Base-by-base conservation (phyloP, 1,140 invertebrate species). In the Probaryconus sp. region DNA sequence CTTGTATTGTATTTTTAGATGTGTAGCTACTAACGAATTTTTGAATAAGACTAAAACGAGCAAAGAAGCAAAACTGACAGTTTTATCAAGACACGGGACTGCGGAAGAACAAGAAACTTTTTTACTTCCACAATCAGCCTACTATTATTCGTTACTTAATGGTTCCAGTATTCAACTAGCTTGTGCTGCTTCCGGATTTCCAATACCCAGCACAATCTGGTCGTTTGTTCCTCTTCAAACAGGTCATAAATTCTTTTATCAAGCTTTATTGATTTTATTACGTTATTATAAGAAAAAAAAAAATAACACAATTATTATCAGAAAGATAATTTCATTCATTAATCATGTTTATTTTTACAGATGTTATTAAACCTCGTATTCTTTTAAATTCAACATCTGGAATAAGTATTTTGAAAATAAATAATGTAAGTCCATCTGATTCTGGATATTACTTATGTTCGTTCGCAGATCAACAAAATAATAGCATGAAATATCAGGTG, bases 391-490 rank as follows among this genome's bases (percentile, higher is more conserved):
- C 85, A 7, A 85, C 79, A 40, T 79, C 50, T 35, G 85, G 85
- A 42, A 81, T 87, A 69, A 77, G 67, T 64, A 64, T 87, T 60
- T 77, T 92, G 17, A 71, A 82, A 43, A 84, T 92, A 50, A 76
- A 80, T 55, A 85, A 86, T 38, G 81, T 90, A 24, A 83, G 75
- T 16, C 60, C 78, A 33, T 80, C 76, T 3, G 86, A 92, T 69
- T 82, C 87, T 30, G 92, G 91, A n/a, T 74, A 86, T 47, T 93
- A 92, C 80, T 84, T 87, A 18, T 93, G 92, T 79, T 86, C 89
- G 33, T 85, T 88, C 9, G 50, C 48, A 20, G 53, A 77, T 28
- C n/a, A n/a, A n/a, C n/a, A n/a, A n/a, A 80, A 72, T 64, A 79
- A 79, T 65, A 79, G 51, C 79, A 85, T 70, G 83, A 90, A 81